Evolutionary conservation across 2,797 vertebrate species (phyloP).

Genomic region (Poeciliopsis gracilis): DNA sequence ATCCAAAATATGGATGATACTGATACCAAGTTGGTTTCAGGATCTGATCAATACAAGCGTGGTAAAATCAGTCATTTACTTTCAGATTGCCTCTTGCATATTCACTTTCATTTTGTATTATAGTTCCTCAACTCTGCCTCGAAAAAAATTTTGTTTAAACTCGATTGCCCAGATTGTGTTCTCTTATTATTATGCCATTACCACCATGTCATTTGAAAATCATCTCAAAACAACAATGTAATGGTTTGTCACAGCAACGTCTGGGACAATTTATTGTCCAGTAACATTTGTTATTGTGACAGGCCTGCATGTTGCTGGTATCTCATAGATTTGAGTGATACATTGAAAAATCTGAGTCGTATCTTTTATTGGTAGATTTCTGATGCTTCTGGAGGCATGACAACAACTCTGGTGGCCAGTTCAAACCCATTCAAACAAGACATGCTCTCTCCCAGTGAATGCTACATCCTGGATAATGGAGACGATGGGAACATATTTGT

Average conservation of each 20-base stretch:
- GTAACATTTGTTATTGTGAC: no score
- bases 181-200: no score
- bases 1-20: background rate
- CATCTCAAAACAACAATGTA: no score
- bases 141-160: background rate
- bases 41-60: background rate
- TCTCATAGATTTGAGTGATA: background rate
- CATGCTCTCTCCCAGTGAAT: slow-evolving; percentile 70
- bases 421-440: slow-evolving; percentile 77
- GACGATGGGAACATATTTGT: slow-evolving; percentile 72
- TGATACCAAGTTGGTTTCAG: background rate
- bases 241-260: no score
- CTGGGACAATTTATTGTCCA: no score
- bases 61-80: background rate
- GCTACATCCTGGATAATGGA: slow-evolving; percentile 81
- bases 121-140: background rate
- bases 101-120: background rate
- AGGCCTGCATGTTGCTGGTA: background rate
- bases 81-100: background rate
- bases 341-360: background rate
- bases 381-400: slow-evolving; percentile 74
- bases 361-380: slow-evolving; percentile 72
- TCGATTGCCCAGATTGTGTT: background rate
- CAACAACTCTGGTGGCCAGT: slow-evolving; percentile 54
- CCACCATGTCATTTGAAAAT: no score